Percentiles rank a stretch among this genome's conserved stretches.
phyloP scores from a whole-genome alignment of 1,140 invertebrate genomes.

The Ceratina australensis region DNA sequence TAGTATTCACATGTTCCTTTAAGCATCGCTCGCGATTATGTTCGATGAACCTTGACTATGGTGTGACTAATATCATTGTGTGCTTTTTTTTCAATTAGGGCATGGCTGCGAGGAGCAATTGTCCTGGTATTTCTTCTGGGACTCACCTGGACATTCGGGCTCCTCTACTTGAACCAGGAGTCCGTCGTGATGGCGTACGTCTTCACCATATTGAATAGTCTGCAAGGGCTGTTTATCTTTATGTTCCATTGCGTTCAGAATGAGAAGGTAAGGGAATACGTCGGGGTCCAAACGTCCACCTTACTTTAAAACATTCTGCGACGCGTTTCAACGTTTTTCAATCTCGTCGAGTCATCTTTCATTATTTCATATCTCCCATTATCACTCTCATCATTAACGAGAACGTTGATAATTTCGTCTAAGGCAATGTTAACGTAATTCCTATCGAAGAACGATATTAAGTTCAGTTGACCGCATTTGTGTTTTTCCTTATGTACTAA shows the following conservation, averaged over 20 bases:
- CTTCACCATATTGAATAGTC: constrained; percentile 95
- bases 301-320: constrained; percentile 50
- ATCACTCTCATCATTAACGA: constrained; percentile 12
- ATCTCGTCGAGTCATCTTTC: constrained; percentile 4
- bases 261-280: constrained; percentile 89
- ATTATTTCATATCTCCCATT: constrained; percentile 21
- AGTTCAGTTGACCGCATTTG: not conserved
- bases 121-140: constrained; percentile 91
- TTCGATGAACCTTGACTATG: constrained; percentile 21
- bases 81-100: constrained; percentile 80
- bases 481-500: not conserved
- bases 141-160: constrained; percentile 94
- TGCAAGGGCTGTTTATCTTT: constrained; percentile 97
- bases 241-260: constrained; percentile 96
- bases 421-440: too few relatives aligned
- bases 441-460: not conserved
- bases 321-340: not conserved
- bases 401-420: not conserved
- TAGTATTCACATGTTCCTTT: constrained; percentile 40
- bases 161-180: constrained; percentile 92
- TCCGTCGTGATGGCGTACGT: constrained; percentile 92
- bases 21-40: constrained; percentile 57
- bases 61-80: constrained; percentile 33
- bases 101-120: constrained; percentile 92
- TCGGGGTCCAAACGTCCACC: constrained; percentile 59